Evolutionary conservation across 2,797 vertebrate genomes (phyloP), one percentile per base, ranked within the genome.

Genomic region (Semotilus atromaculatus): DNA sequence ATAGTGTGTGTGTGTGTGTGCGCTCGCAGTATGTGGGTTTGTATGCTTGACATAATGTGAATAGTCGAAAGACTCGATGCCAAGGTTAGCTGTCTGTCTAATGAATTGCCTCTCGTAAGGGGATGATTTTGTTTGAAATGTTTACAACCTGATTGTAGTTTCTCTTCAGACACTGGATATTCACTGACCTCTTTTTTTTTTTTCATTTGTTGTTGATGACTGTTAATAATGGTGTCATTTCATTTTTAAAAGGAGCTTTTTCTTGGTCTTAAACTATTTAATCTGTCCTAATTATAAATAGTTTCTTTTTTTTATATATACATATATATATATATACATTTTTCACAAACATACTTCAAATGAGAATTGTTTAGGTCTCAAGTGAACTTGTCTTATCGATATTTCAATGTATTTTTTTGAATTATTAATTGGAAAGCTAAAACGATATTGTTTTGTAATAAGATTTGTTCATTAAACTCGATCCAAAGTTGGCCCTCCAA

Each of bases 161-260:
- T 40, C 51, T 81, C 23, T 71, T 81, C 51, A 71, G 48, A 71
- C 48, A 71, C 80, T 81, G 80, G 66, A 71, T 58, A 71, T 40
- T 58, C 48, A 11, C 45, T 68, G 62, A 31, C 78, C 19, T 67
- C 62, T 68, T 64, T 64, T 76, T 31, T 31, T 31, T 31, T 31
- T 31, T n/a, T n/a, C 34, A 58, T 16, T 58, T 29, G n/a, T 45
- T 62, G 11, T 43, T 43, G 18, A 43, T 62, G 58, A 45, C 40
- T 45, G 76, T 77, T 77, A 62, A 68, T 68, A 38, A 29, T 13
- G 36, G 16, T 62, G 75, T 18, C 55, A 43, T 77, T 77, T 62
- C n/a, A 29, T 19, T 62, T 77, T 62, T 60, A 36, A 60, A 58
- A 26, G 36, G 74, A 36, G 0, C 74, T 40, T 62, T 31, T 77